Conservation (phyloP, 2,797 vertebrate species). For the Rhabdophis nuchalis region DNA sequence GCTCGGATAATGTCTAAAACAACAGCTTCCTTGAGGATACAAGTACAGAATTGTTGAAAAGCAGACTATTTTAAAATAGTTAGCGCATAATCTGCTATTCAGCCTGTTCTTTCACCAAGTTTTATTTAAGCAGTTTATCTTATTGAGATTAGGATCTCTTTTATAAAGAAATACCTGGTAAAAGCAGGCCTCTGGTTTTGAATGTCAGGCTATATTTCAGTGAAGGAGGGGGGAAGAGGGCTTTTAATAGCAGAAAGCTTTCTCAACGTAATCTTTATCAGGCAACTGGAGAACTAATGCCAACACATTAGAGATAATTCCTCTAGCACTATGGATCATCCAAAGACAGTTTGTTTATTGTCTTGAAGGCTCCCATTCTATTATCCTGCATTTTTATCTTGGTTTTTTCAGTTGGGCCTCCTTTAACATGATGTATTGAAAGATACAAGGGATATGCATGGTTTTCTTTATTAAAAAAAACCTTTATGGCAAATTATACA, state of each 20-base stretch:
- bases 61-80: slow-evolving; percentile 54
- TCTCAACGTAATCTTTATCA: slow-evolving; percentile 59
- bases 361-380: slow-evolving; percentile 27
- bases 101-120: slow-evolving; percentile 64
- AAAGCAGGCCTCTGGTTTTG: slow-evolving; percentile 62
- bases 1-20: slow-evolving; percentile 34
- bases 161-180: slow-evolving; percentile 63
- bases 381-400: slow-evolving; percentile 31
- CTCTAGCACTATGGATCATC: slow-evolving; percentile 37
- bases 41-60: slow-evolving; percentile 51
- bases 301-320: slow-evolving; percentile 57
- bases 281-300: slow-evolving; percentile 56
- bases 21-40: slow-evolving; percentile 41
- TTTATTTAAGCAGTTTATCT: slow-evolving; percentile 71
- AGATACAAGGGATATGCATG: not conserved
- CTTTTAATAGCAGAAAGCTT: slow-evolving; percentile 46
- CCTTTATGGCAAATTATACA: not conserved
- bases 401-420: slow-evolving; percentile 2
- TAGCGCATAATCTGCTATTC: slow-evolving; percentile 49
- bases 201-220: slow-evolving; percentile 66
- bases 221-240: slow-evolving; percentile 18
- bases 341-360: slow-evolving; percentile 41
- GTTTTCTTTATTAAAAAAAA: not conserved
- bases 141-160: slow-evolving; percentile 68
- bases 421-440: slow-evolving; percentile 10